A percentile compares a stretch with the other conserved stretches of the same genome.
Conservation (phyloP, 2,888 invertebrate species). For the Exocentrus adspersus region DNA sequence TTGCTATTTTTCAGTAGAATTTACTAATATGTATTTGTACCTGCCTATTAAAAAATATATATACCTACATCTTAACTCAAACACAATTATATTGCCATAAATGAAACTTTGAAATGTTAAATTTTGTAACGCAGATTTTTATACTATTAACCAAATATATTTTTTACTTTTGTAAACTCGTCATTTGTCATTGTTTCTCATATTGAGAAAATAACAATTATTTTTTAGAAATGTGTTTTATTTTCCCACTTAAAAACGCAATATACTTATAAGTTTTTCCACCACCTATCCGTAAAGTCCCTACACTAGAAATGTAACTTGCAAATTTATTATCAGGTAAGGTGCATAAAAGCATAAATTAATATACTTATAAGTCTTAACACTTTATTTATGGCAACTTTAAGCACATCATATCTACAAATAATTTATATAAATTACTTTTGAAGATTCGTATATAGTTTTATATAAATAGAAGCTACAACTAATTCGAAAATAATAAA, state of each 20-base stretch:
- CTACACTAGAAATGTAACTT: too few relatives aligned
- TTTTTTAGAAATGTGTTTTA: constrained; percentile 12
- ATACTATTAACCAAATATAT: constrained; percentile 20
- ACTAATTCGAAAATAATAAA: constrained; percentile 8
- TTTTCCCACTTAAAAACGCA: too few relatives aligned
- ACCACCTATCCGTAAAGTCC: too few relatives aligned
- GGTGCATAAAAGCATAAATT: too few relatives aligned
- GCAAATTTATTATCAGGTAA: too few relatives aligned
- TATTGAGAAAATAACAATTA: constrained; percentile 33
- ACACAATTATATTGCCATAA: constrained; percentile 3
- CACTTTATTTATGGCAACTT: constrained; percentile 25
- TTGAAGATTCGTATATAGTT: constrained; percentile 13
- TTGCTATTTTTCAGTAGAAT: constrained; percentile 5
- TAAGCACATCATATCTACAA: constrained; percentile 17
- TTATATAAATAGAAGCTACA: constrained; percentile 8
- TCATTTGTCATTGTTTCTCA: constrained; percentile 26
- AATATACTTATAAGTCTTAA: not conserved
- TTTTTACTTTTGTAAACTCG: constrained; percentile 25
- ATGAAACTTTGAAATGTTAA: constrained; percentile 10
- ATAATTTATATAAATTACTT: constrained; percentile 18
- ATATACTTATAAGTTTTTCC: too few relatives aligned
- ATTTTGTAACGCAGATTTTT: constrained; percentile 13
- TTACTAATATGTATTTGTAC: constrained; percentile 21
- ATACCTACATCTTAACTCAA: too few relatives aligned
- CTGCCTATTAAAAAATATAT: constrained; percentile 20